Conservation (phyloP, 2,113 vertebrate genomes). For the Entelurus aequoreus region DNA sequence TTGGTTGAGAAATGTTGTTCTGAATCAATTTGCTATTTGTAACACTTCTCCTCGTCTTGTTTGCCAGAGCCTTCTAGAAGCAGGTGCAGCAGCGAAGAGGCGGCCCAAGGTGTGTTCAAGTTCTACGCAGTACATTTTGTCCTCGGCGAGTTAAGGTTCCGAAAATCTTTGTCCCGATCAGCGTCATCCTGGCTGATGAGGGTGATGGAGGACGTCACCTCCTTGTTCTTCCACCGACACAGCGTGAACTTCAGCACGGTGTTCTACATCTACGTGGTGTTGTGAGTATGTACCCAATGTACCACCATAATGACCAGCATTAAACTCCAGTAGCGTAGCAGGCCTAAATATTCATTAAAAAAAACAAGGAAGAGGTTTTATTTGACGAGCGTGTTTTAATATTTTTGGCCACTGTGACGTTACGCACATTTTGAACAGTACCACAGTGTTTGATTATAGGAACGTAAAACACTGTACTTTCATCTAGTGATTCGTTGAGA, state of each 20-base stretch:
- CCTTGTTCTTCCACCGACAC: neutral
- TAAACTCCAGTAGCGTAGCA: too few relatives aligned
- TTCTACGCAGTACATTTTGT: neutral
- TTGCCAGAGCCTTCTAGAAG: constrained; percentile 20
- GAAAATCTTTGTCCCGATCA: constrained; percentile 22
- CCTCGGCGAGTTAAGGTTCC: neutral
- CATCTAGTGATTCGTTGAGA: too few relatives aligned
- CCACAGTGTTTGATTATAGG: too few relatives aligned
- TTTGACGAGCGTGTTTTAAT: too few relatives aligned
- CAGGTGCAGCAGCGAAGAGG: constrained; percentile 23
- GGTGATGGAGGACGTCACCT: neutral
- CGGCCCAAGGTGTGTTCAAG: constrained; percentile 15
- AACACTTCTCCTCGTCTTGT: neutral
- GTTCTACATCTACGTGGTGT: constrained; percentile 67
- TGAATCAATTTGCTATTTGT: too few relatives aligned
- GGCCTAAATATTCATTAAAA: too few relatives aligned
- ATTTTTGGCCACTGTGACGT: too few relatives aligned
- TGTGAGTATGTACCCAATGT: constrained; percentile 69
- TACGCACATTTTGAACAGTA: too few relatives aligned
- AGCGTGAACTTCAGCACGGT: constrained; percentile 42
- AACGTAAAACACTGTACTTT: too few relatives aligned
- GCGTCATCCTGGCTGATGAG: constrained; percentile 40
- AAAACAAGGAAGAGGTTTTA: too few relatives aligned
- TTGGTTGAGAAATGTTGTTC: too few relatives aligned
- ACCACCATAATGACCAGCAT: too few relatives aligned